Evolutionary conservation across 2,797 vertebrate species (phyloP).

Genomic region (Ctenopoma multispine): DNA sequence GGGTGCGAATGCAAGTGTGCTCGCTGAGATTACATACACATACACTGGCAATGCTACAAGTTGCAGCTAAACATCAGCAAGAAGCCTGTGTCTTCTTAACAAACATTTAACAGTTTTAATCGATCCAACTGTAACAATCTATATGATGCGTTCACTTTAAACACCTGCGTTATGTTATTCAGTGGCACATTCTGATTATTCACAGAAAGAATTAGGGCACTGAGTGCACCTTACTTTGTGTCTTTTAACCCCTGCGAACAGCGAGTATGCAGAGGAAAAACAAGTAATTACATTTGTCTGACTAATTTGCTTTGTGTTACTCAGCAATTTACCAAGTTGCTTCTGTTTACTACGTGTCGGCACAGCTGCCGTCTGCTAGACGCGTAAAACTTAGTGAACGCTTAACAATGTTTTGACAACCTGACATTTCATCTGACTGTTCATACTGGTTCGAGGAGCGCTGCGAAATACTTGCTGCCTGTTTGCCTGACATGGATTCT

Average conservation of each 20-base stretch:
- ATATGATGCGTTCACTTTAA: background rate
- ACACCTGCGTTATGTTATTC: conserved; percentile 33
- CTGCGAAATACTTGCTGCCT: conserved; percentile 73
- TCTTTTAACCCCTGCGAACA: conserved; percentile 37
- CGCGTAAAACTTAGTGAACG: conserved; percentile 69
- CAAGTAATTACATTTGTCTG: conserved; percentile 63
- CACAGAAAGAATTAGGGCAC: conserved; percentile 18
- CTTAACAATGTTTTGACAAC: conserved; percentile 86
- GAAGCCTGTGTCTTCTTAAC: background rate
- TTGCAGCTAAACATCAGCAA: conserved; percentile 27
- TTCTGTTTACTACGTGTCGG: conserved; percentile 52
- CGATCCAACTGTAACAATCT: conserved; percentile 28
- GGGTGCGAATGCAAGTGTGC: conserved; percentile 36
- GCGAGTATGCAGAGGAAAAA: conserved; percentile 39
- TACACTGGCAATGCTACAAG: conserved; percentile 28
- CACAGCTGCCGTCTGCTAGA: conserved; percentile 66
- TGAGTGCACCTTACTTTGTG: conserved; percentile 11
- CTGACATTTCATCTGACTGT: conserved; percentile 80
- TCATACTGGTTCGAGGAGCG: conserved; percentile 66
- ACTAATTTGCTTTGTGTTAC: conserved; percentile 74
- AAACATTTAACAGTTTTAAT: background rate
- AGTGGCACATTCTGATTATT: conserved; percentile 12
- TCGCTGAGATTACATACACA: conserved; percentile 36
- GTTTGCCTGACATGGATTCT: conserved; percentile 75
- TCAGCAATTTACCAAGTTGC: conserved; percentile 70